These are phyloP conservation scores for Falco rusticolus DNA, from an alignment of 2,797 vertebrate genomes.

Conservation along the genomic window DNA sequence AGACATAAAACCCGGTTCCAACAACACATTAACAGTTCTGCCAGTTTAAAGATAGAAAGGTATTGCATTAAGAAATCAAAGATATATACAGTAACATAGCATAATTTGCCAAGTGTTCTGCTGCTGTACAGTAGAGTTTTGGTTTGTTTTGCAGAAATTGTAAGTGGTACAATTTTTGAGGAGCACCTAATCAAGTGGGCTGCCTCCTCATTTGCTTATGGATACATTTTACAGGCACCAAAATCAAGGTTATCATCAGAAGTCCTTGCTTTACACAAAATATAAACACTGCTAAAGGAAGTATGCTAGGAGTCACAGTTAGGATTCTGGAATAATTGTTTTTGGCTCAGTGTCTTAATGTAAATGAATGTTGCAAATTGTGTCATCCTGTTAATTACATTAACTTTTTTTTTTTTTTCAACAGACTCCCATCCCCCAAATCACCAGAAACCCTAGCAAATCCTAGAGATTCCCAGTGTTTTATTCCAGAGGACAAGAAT, in stretches of 20 bases:
- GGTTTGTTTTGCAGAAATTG: constrained; percentile 2
- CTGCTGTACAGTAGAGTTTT: neutral
- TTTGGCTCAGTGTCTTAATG: neutral
- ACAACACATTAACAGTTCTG: neutral
- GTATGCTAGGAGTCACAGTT: neutral
- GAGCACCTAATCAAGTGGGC: neutral
- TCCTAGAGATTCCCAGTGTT: neutral
- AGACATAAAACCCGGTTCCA: neutral
- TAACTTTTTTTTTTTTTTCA: neutral
- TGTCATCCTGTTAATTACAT: neutral
- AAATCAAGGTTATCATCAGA: neutral
- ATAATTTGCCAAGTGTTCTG: neutral
- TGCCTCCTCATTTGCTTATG: neutral
- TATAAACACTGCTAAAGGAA: neutral
- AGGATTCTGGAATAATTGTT: neutral
- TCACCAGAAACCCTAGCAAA: neutral
- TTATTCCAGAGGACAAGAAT: neutral
- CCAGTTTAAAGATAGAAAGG: neutral
- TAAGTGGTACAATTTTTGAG: neutral
- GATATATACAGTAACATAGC: neutral
- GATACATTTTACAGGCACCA: neutral
- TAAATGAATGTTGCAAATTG: neutral
- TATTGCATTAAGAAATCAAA: neutral
- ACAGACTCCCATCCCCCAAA: neutral
- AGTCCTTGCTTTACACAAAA: constrained; percentile 10